Evolutionary conservation across 2,113 vertebrate genomes (phyloP), one percentile per base, ranked within the genome.

Genomic region (Phoenicopterus ruber): DNA sequence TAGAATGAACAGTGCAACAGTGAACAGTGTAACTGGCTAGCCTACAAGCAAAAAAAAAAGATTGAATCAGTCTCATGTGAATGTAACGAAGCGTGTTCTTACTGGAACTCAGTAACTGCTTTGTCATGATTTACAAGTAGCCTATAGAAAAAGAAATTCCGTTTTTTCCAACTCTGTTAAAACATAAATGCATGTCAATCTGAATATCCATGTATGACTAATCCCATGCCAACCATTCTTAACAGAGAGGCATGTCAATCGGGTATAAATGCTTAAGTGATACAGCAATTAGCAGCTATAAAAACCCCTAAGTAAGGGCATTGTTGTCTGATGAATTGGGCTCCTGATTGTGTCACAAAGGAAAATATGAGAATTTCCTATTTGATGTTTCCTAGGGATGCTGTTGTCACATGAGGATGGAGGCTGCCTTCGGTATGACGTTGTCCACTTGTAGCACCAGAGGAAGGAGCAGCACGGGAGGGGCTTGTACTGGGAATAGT

Each of bases 401-500:
- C 74, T 82, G 55, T 6, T 34, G 47, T 20, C 22, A 29, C 32
- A 0, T 7, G 76, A 22, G 47, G 47, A 11, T 3, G 14, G 72
- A 38, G 65, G 19, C n/a, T 29, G 40, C 61, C 67, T 77, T 16
- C 65, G 22, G 13, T 13, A 16, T 13, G 36, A 7, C 5, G 0
- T 6, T 21, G 22, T 7, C 63, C 20, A 1, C 50, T 36, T 32
- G 55, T 4, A 29, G 77, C 59, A 34, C 15, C 42, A 6, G 36
- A 17, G 74, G 44, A 32, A 55, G 44, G 44, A 52, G 66, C 57
- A 31, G 10, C 19, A 2, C 5, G 22, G 50, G 74, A 50, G 62
- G 57, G n/a, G 44, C 65, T 52, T 4, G 18, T 2, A 0, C 52
- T 50, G 57, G 83, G 26, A 15, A 7, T 3, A 5, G 13, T 1